phyloP scores from a whole-genome alignment of 2,113 vertebrate species.

The Laterallus jamaicensis region DNA sequence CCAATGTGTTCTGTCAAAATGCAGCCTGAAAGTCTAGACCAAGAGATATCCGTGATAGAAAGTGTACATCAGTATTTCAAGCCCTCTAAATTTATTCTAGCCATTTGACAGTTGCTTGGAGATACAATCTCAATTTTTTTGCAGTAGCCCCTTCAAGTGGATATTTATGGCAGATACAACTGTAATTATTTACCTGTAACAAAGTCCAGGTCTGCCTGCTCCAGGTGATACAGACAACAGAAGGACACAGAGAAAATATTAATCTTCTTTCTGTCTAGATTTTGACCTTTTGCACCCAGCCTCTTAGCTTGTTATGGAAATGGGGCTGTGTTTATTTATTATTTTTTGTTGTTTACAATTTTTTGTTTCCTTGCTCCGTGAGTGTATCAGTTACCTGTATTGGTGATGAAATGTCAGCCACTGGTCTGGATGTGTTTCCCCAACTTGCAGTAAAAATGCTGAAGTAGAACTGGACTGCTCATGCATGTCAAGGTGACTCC shows the following conservation, averaged over 20 bases:
- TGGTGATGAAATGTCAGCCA: background rate
- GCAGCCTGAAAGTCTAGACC: conserved; percentile 87
- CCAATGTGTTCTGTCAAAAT: conserved; percentile 84
- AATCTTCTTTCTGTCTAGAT: conserved; percentile 78
- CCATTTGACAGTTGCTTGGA: conserved; percentile 83
- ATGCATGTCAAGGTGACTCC: background rate
- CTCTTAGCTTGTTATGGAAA: conserved; percentile 63
- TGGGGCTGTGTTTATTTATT: background rate
- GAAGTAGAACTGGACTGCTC: background rate
- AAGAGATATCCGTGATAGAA: conserved; percentile 82
- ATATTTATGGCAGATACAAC: conserved; percentile 86
- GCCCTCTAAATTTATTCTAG: conserved; percentile 83
- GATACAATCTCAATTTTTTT: conserved; percentile 88
- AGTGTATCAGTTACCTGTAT: background rate
- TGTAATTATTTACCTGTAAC: conserved; percentile 89
- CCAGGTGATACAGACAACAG: conserved; percentile 81
- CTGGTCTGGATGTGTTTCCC: background rate
- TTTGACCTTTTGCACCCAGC: conserved; percentile 76
- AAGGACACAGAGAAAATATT: conserved; percentile 77
- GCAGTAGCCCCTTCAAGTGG: conserved; percentile 80
- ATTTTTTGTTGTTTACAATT: conserved; percentile 16
- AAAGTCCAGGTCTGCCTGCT: conserved; percentile 85
- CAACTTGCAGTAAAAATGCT: background rate
- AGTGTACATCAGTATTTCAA: conserved; percentile 85
- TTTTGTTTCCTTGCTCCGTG: background rate